Percentiles rank a stretch among this genome's conserved stretches.
Conservation (phyloP, 2,113 vertebrate species). For the Dasyprocta punctata region DNA sequence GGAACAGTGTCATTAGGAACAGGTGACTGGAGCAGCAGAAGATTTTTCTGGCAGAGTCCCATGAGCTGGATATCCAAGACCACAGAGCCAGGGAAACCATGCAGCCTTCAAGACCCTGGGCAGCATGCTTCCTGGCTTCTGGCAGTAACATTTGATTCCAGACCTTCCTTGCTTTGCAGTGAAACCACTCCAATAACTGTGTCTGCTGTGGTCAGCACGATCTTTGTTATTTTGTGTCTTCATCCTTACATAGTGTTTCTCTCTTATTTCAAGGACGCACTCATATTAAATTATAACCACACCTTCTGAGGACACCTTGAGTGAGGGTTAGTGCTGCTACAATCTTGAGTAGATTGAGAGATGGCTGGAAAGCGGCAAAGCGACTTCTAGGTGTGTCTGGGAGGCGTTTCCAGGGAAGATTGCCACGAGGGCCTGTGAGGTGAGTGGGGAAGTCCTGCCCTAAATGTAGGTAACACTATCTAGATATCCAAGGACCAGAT, state of each 20-base stretch:
- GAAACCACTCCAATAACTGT: not conserved
- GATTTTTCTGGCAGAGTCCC: not conserved
- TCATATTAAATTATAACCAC: not conserved
- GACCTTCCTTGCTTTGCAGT: rapidly evolving
- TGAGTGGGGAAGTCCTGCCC: too few relatives aligned
- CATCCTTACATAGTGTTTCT: not conserved
- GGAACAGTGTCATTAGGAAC: rapidly evolving
- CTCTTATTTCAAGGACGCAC: not conserved
- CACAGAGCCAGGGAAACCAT: not conserved
- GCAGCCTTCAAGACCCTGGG: not conserved
- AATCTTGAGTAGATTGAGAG: not conserved
- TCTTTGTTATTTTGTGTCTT: not conserved
- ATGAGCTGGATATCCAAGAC: too few relatives aligned
- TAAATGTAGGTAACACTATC: too few relatives aligned
- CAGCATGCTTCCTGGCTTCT: not conserved
- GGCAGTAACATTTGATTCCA: too few relatives aligned
- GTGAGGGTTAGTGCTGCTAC: not conserved
- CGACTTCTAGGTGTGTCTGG: too few relatives aligned
- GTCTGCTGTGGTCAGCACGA: not conserved
- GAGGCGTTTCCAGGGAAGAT: not conserved
- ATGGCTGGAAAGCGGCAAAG: not conserved
- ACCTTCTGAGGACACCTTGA: not conserved
- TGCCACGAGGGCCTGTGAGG: not conserved
- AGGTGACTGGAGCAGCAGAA: not conserved
- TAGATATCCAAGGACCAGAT: not conserved